Base-by-base conservation (phyloP, 2,113 vertebrate species). In the Psittacara wagleri region DNA sequence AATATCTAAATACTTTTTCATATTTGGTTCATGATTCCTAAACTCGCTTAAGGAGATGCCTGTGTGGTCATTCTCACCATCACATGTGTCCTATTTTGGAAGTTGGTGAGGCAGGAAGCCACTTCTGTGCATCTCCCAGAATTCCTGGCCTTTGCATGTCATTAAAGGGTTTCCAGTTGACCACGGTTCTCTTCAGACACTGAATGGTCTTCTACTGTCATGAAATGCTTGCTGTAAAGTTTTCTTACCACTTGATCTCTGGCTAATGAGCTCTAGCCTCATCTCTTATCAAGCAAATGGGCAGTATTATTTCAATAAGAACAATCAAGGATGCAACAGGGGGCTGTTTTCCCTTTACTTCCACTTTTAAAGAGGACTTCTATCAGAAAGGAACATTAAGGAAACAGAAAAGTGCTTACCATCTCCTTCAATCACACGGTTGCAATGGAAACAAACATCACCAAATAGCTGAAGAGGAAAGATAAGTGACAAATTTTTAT, bases 401-500 rank as follows among this genome's bases (percentile, higher is more conserved):
- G 39, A 86, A 85, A 68, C 37, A 75, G 31, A 51, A 25, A 86
- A 92, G 87, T 70, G 83, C 99, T 98, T 95, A 99, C 99, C 99
- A 70, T 99, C 99, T 94, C 99, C 99, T 98, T 99, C 99, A 94
- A 99, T 99, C 33, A 99, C 99, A 88, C 98, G 99, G 81, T 99
- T 99, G 98, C 99, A 99, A 95, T 99, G 99, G 98, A 99, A 99
- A 95, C 99, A 99, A 92, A 99, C 99, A 94, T 99, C 99, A 87
- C 99, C 99, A 41, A 99, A 99, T 2, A 99, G 98, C 99, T 99
- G 97, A 74, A 88, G 63, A 96, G 1, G 16, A 84, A 83, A 70
- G 52, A 68, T 52, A 93, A 90, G 61, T 52, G 84, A 80, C 4
- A 8, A 3, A 31, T 37, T 92, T 81, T 93, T 66, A 63, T 29